A percentile compares a stretch with the other conserved stretches of the same genome.
phyloP scores from a whole-genome alignment of 2,113 vertebrate genomes.

The Eurypyga helias region DNA sequence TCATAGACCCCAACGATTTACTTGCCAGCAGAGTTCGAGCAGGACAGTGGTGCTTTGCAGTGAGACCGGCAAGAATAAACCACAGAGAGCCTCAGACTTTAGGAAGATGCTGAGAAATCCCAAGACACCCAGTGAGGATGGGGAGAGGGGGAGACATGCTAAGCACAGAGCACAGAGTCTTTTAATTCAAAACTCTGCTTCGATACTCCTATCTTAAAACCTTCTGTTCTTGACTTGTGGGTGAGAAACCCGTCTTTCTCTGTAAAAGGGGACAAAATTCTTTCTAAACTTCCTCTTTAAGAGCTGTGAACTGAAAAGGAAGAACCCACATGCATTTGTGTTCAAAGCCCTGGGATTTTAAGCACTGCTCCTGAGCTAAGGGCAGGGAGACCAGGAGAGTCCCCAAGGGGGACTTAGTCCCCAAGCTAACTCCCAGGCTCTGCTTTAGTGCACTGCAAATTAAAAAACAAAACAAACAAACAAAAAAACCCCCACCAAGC shows the following conservation, averaged over 20 bases:
- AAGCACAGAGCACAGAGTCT: accelerated
- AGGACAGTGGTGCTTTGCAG: neutral
- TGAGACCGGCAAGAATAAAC: neutral
- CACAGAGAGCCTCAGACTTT: neutral
- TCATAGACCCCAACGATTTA: neutral
- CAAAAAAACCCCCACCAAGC: too few relatives aligned
- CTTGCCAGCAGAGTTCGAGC: neutral
- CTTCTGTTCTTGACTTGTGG: neutral
- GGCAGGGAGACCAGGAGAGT: neutral
- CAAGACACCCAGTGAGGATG: neutral
- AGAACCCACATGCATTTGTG: accelerated
- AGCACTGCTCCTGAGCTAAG: neutral
- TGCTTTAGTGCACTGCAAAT: neutral
- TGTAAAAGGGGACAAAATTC: neutral
- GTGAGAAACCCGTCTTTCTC: neutral
- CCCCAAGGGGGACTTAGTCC: neutral
- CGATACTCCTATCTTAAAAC: neutral
- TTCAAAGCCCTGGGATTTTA: neutral
- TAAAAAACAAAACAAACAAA: neutral
- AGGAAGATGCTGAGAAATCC: neutral
- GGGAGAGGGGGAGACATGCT: neutral
- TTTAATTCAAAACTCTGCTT: neutral
- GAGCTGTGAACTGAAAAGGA: neutral
- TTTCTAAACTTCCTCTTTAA: neutral
- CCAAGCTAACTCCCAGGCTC: neutral